Evolutionary conservation across 1,140 invertebrate species (phyloP).

Genomic region (Penaeus japonicus): DNA sequence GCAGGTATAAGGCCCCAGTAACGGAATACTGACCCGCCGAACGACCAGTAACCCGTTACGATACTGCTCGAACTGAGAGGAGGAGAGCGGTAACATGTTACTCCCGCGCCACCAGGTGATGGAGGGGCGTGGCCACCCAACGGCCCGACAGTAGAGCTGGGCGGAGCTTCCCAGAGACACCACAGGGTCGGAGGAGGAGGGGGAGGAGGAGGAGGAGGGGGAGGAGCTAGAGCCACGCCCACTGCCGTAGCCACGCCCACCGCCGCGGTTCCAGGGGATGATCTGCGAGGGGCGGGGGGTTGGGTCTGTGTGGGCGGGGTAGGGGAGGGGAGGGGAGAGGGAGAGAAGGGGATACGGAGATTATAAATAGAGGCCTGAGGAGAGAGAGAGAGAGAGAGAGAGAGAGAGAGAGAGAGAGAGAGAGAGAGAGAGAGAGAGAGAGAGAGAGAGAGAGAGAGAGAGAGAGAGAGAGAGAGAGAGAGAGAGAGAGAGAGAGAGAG

Average conservation of each 20-base stretch:
- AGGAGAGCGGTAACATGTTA: conserved; percentile 75
- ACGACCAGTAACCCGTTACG: conserved; percentile 79
- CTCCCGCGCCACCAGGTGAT: conserved; percentile 89
- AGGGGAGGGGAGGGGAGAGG: background rate
- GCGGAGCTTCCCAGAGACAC: conserved; percentile 77
- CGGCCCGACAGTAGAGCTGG: conserved; percentile 79
- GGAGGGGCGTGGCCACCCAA: conserved; percentile 80
- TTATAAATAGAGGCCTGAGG: too few relatives aligned
- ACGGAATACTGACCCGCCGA: conserved; percentile 73
- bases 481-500: too few relatives aligned
- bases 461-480: too few relatives aligned
- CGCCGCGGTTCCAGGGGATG: conserved; percentile 30
- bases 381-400: too few relatives aligned
- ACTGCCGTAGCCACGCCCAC: too few relatives aligned
- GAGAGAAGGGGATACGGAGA: too few relatives aligned
- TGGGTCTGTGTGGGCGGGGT: conserved; percentile 63
- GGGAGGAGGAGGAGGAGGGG: conserved; percentile 64
- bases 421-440: too few relatives aligned
- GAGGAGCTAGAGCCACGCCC: conserved; percentile 63
- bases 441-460: too few relatives aligned
- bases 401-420: too few relatives aligned
- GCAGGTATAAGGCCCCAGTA: conserved; percentile 82
- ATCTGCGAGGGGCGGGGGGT: conserved; percentile 65
- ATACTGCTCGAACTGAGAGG: conserved; percentile 76
- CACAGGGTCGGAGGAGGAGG: conserved; percentile 68